Base-by-base conservation (phyloP, 2,888 invertebrate species). In the Epinotia ramella region DNA sequence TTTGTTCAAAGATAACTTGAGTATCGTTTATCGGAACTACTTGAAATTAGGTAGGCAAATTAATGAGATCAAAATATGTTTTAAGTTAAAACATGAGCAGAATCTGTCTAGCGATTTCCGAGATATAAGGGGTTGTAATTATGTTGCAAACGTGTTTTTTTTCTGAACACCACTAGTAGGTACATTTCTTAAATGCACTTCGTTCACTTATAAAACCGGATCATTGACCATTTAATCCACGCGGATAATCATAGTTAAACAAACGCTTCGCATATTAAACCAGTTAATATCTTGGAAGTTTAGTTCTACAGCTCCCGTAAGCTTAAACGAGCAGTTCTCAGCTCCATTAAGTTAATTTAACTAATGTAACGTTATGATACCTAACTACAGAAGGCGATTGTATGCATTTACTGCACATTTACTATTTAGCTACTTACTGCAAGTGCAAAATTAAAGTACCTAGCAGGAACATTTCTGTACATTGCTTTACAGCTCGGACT, bases 311-410 rank as follows among this genome's bases (percentile, higher is more conserved):
- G 76, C 72, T 59, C 68, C 74, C 73, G 77, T 79, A 67, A 78
- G 78, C 77, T 72, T 77, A 75, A 79, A 79, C 79, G 81, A 78
- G 81, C 79, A 80, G 81, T 83, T 80, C 80, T 81, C 75, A 80
- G 78, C 79, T 74, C 79, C 80, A 82, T 86, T 86, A 83, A 82
- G 83, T 85, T 84, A 82, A 86, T 84, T 82, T 80, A 80, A 80
- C 81, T 81, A 81, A 81, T 81, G 80, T 81, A 78, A 80, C 78
- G 79, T 80, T 84, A 84, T 80, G 83, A 80, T 53, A 53, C 49
- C 49, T n/a, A 80, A 81, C 80, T 78, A 77, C 76, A 77, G 33
- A 18, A 59, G 70, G 69, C 60, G 70, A 79, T 78, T 71, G 79
- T 78, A 77, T 80, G 79, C 80, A 82, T 82, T 84, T 81, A 82